Evolutionary conservation across 2,113 vertebrate genomes (phyloP).

Genomic region (Clarias batrachus): DNA sequence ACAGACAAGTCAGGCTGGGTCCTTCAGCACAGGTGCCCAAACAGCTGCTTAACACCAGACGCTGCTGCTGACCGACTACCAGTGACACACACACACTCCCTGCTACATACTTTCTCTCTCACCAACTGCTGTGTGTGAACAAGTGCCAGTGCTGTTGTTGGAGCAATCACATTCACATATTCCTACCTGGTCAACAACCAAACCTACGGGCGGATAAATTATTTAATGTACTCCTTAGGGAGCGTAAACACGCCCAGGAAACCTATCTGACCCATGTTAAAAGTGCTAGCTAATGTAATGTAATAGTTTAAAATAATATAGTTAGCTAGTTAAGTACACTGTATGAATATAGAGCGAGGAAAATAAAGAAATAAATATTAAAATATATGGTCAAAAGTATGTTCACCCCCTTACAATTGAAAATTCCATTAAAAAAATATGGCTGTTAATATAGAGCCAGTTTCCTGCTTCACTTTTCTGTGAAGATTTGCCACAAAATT

Average conservation of each 20-base stretch:
- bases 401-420: neutral
- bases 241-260: neutral
- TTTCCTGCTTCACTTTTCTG: neutral
- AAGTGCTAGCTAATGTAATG: neutral
- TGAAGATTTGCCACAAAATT: neutral
- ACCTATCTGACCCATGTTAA: neutral
- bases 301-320: neutral
- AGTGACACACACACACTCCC: neutral
- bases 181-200: neutral
- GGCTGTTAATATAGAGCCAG: neutral
- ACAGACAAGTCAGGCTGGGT: conserved; percentile 29
- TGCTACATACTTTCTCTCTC: neutral
- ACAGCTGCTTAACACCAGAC: conserved; percentile 68
- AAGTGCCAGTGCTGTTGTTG: neutral
- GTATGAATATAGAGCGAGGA: neutral
- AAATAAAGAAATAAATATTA: neutral
- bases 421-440: neutral
- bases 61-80: conserved; percentile 30
- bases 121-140: neutral
- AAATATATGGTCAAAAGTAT: neutral
- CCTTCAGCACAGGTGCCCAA: conserved; percentile 67
- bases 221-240: neutral
- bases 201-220: neutral
- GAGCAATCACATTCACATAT: neutral
- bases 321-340: neutral